A percentile compares a stretch with the other conserved stretches of the same genome.
Conservation (phyloP, 2,113 vertebrate genomes). For the Manacus vitellinus region DNA sequence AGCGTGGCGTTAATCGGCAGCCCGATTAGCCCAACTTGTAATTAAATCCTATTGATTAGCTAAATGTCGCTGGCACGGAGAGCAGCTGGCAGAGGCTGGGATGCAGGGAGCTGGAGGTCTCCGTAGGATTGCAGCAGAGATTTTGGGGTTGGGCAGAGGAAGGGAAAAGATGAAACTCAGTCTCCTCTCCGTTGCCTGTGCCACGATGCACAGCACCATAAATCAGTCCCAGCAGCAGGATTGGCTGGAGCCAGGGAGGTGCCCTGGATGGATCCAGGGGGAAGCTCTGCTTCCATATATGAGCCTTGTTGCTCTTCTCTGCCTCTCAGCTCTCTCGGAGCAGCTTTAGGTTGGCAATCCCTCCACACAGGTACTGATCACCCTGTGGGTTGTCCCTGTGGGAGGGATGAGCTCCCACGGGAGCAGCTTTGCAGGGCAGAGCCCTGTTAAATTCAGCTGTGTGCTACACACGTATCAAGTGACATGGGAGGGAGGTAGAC, state of each 20-base stretch:
- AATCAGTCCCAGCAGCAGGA: neutral
- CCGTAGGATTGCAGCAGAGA: neutral
- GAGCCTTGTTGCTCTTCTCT: neutral
- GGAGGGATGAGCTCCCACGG: neutral
- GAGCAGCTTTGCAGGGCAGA: neutral
- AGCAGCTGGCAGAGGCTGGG: slow-evolving; percentile 16
- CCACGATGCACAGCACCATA: accelerated
- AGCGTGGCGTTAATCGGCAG: neutral
- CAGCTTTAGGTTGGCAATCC: neutral
- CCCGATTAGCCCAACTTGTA: slow-evolving; percentile 7
- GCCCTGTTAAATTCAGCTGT: neutral
- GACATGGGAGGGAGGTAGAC: neutral
- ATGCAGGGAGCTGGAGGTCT: neutral
- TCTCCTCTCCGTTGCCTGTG: neutral
- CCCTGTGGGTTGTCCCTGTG: neutral
- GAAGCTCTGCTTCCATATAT: accelerated
- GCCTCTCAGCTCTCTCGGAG: neutral
- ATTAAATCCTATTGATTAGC: slow-evolving; percentile 63
- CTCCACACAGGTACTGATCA: neutral
- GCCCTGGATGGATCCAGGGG: neutral
- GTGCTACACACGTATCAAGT: neutral
- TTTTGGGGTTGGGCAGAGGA: neutral
- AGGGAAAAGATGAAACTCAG: neutral
- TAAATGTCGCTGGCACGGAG: slow-evolving; percentile 33
- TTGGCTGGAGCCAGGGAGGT: accelerated